A percentile compares a stretch with the other conserved stretches of the same genome.
phyloP scores from a whole-genome alignment of 2,113 vertebrate species.

The Columba janthina region DNA sequence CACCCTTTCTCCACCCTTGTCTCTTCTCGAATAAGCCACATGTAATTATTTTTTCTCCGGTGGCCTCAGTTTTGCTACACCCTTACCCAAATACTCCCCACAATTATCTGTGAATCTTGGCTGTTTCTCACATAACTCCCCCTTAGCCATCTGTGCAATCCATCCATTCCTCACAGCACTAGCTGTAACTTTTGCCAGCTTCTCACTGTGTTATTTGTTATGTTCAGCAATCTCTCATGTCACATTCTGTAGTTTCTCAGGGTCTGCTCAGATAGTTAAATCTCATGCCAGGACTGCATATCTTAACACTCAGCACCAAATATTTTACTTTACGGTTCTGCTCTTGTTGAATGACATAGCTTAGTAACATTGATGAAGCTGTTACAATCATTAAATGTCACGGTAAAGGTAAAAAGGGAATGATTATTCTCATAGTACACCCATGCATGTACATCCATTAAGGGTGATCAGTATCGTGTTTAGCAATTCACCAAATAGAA shows the following conservation, averaged over 20 bases:
- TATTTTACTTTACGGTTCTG: neutral
- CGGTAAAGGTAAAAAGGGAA: neutral
- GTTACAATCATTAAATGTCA: neutral
- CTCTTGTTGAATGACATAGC: neutral
- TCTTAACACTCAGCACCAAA: neutral
- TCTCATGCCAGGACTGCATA: neutral
- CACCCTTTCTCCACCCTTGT: neutral
- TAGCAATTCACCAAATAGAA: neutral
- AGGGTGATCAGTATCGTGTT: neutral
- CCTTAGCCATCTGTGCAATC: slow-evolving; percentile 9
- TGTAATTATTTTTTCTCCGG: neutral
- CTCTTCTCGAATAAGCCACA: neutral
- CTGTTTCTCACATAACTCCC: neutral
- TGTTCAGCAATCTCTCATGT: slow-evolving; percentile 12
- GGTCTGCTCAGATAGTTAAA: neutral
- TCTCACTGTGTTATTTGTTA: slow-evolving; percentile 26
- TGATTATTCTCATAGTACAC: neutral
- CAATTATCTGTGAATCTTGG: neutral
- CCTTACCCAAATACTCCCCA: neutral
- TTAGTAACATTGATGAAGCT: neutral
- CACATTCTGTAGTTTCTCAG: neutral
- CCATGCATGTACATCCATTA: neutral
- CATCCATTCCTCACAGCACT: neutral
- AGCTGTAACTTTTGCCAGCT: slow-evolving; percentile 9
- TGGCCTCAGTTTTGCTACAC: neutral